Evolutionary conservation across 2,797 vertebrate species (phyloP), one percentile per base, ranked within the genome.

Genomic region (Lepilemur ruficaudatus): DNA sequence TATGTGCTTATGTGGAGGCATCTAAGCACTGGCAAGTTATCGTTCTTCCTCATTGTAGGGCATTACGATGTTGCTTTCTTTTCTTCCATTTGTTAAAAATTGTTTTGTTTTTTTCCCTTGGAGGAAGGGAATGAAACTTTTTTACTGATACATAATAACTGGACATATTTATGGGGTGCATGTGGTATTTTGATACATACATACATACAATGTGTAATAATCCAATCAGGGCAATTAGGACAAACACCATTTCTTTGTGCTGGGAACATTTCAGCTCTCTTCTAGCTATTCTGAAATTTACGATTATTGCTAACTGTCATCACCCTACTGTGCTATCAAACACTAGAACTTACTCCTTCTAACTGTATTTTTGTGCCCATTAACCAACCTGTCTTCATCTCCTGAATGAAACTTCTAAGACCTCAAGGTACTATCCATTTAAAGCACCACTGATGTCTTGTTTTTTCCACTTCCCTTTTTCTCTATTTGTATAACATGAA

Each of bases 1-100:
- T 11, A 7, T 28, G 35, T 80, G 52, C 23, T 98, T 98, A 97
- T 97, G 89, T 93, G 87, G 89, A 97, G 96, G 87, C 97, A 96
- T 93, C 93, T 97, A 72, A 87, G 59, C 82, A 70, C 70, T 97
- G 90, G 96, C 93, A 97, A 70, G 89, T 69, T 79, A 28, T 65
- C 48, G 85, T 96, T 65, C 52, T 61, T 94, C 80, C 22, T n/a
- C 67, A 13, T 18, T 70, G 38, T 46, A 89, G 73, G 46, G 52
- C 11, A 8, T 93, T 90, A 91, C 30, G 63, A 28, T 87, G 89
- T 97, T 97, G 94, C 87, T 82, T 95, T 97, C 35, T 30, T 28
- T 98, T 96, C 96, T 38, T 95, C 93, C 59, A 73, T 73, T 90
- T 72, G 76, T 70, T 93, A 92, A 84, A 96, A 89, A 79, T 65